Base-by-base conservation (phyloP, 1,140 invertebrate genomes). In the Drosophila takahashii region DNA sequence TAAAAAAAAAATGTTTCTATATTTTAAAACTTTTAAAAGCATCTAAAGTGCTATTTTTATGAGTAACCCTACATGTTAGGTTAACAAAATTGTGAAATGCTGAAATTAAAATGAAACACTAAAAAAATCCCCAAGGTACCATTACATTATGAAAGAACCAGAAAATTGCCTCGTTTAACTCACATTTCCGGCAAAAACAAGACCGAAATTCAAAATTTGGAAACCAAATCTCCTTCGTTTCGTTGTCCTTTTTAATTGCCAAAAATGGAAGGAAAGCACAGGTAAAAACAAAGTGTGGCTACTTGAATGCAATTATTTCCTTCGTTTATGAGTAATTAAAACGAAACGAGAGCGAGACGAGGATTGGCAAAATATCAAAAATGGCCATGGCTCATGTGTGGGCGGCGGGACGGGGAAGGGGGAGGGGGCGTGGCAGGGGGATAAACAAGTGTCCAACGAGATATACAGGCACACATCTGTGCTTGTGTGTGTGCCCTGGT, bases 361-460 rank as follows among this genome's bases (percentile, higher is more conserved):
- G 53, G 52, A 59, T 59, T 67, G 73, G 73, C 61, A 57, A 67
- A 76, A 76, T 76, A 76, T 76, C 73, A 76, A 76, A 67, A 76
- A 76, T 67, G 73, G 73, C 73, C 61, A 36, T 36, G 22, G 22
- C 22, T 36, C 22, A 18, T 15, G 42, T 41, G 45, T 34, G 34
- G 44, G 54, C 9, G 65, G 1, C 11, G 4, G 3, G 6, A 2
- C 16, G 22, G 22, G 37, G 26, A 18, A 22, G 39, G 36, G 13
- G 32, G 15, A 6, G 16, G 32, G 15, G 8, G 16, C 11, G 51
- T 16, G 37, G 26, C 26, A 22, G 42, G 36, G 13, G 9, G 37
- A 34, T 37, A 22, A 47, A 59, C 27, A 50, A 56, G 74, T 56
- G 57, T 56, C 51, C 41, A 18, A 41, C 62, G 36, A 59, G 26